Evolutionary conservation across 2,888 invertebrate species (phyloP).

Genomic region (Gibbula magus): DNA sequence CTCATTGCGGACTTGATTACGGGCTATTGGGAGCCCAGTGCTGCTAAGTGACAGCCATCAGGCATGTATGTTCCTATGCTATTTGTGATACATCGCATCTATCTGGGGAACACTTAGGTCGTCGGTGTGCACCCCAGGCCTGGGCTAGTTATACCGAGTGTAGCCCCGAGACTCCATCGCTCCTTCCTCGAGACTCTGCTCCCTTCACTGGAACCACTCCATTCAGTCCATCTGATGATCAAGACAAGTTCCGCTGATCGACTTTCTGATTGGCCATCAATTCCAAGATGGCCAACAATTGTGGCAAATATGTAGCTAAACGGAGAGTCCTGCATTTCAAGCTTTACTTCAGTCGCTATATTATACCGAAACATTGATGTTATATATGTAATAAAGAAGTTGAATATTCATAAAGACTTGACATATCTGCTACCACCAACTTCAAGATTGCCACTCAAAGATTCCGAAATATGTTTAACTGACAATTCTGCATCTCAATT

Average conservation of each 20-base stretch:
- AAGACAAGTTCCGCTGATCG: neutral
- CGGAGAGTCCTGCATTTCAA: too few species aligned
- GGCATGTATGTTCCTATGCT: neutral
- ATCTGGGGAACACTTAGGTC: neutral
- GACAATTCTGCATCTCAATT: too few species aligned
- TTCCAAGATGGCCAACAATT: neutral
- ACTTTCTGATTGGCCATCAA: neutral
- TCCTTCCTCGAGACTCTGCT: neutral
- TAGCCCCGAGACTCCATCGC: neutral
- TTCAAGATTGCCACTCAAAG: too few species aligned
- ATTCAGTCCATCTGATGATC: neutral
- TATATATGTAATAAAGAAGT: too few species aligned
- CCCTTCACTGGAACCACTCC: neutral
- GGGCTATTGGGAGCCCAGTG: neutral
- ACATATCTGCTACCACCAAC: too few species aligned
- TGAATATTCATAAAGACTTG: too few species aligned
- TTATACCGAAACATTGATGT: too few species aligned
- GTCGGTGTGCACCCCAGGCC: neutral
- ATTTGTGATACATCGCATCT: neutral
- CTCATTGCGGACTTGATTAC: neutral
- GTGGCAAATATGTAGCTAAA: neutral
- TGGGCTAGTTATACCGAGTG: neutral
- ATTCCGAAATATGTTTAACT: too few species aligned
- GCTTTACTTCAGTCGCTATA: too few species aligned
- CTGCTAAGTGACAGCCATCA: conserved; percentile 6